A percentile compares a stretch with the other conserved stretches of the same genome.
Evolutionary conservation across 1,140 invertebrate genomes (phyloP).

Genomic region (Wasmannia auropunctata): DNA sequence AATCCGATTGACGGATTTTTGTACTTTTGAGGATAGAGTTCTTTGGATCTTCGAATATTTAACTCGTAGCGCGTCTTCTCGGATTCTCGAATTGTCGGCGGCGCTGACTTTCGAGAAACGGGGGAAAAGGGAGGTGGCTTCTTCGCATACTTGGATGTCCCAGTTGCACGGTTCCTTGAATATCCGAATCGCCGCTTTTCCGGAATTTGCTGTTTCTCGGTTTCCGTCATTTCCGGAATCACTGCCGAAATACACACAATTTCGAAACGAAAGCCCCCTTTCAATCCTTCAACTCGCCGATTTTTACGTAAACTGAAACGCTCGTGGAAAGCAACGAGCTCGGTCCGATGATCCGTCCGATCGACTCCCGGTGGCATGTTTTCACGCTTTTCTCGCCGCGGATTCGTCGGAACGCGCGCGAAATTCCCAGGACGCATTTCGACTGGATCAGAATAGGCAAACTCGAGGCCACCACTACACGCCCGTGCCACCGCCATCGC

Average conservation of each 20-base stretch:
- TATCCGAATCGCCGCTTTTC: conserved; percentile 34
- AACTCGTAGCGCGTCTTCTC: conserved; percentile 7
- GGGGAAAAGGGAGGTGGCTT: background rate
- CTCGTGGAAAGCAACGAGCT: background rate
- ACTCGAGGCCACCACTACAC: conserved; percentile 49
- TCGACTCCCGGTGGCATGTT: background rate
- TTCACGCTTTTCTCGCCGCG: background rate
- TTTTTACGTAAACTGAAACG: background rate
- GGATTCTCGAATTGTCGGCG: conserved; percentile 22
- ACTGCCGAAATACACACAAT: conserved; percentile 48
- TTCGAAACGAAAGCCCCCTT: conserved; percentile 31
- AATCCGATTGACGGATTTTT: background rate
- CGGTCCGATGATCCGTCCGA: conserved; percentile 26
- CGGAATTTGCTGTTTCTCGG: conserved; percentile 27
- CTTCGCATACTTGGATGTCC: conserved; percentile 28
- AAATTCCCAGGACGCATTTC: conserved; percentile 61
- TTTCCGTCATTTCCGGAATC: conserved; percentile 39
- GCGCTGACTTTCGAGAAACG: conserved; percentile 6
- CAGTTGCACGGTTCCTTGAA: conserved; percentile 29
- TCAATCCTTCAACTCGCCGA: conserved; percentile 11
- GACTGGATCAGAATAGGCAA: conserved; percentile 46
- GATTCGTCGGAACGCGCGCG: conserved; percentile 3
- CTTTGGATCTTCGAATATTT: conserved; percentile 18
- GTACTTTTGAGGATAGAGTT: background rate
- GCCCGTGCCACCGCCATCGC: no score